A percentile compares a stretch with the other conserved stretches of the same genome.
Conservation (phyloP, 2,113 vertebrate genomes). For the Oncorhynchus mykiss region DNA sequence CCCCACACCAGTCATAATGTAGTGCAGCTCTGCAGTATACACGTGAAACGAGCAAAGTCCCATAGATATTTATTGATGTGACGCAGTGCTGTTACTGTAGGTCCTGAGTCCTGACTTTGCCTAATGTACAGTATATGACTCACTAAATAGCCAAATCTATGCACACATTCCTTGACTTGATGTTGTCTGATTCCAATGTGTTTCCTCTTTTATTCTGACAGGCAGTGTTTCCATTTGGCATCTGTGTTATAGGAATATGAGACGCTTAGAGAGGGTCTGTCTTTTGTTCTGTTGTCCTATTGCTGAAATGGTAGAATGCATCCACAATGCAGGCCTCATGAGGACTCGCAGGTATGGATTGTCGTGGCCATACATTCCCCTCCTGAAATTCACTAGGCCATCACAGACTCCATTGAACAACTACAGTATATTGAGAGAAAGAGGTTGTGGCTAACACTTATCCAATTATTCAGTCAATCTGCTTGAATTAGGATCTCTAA, state of each 20-base stretch:
- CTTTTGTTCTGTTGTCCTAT: background rate
- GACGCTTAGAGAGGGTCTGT: background rate
- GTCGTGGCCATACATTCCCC: background rate
- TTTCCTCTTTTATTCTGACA: background rate
- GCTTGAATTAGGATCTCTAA: background rate
- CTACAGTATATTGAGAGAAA: background rate
- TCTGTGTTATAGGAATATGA: background rate
- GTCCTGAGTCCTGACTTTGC: too few species aligned
- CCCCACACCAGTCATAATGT: too few species aligned
- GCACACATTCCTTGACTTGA: background rate
- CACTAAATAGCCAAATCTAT: too few species aligned
- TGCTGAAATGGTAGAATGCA: too few species aligned
- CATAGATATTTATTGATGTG: background rate
- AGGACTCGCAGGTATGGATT: too few species aligned
- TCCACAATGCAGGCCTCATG: too few species aligned
- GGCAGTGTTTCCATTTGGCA: background rate
- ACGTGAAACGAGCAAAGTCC: too few species aligned
- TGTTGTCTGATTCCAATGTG: background rate
- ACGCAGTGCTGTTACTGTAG: too few species aligned
- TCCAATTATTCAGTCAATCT: background rate
- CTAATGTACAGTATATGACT: too few species aligned
- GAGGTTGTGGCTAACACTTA: background rate
- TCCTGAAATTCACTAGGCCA: background rate
- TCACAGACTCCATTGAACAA: background rate
- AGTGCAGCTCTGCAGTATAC: too few species aligned